Conservation (phyloP, 2,797 vertebrate genomes). For the Ceryle rudis region DNA sequence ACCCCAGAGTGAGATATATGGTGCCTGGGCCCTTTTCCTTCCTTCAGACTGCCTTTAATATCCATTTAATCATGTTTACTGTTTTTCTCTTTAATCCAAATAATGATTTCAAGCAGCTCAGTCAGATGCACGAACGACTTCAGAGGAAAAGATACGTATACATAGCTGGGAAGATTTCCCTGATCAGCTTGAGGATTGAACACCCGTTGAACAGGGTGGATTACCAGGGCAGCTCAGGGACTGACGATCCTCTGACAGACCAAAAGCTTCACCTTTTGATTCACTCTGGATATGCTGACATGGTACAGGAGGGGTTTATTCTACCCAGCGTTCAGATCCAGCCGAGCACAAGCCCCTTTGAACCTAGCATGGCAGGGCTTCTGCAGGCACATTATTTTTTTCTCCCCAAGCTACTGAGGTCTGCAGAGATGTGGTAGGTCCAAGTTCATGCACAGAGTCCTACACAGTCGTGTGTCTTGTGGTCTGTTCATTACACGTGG, state of each 20-base stretch:
- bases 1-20: background rate
- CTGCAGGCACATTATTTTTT: background rate
- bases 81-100: constrained; percentile 40
- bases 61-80: constrained; percentile 35
- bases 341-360: background rate
- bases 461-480: background rate
- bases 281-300: background rate
- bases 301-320: background rate
- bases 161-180: background rate
- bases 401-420: background rate
- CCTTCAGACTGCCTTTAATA: constrained; percentile 40
- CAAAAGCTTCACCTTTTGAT: background rate
- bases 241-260: background rate
- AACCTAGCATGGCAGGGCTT: background rate
- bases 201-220: background rate
- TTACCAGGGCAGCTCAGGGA: background rate
- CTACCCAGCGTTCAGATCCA: background rate
- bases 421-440: background rate
- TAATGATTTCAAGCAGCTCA: constrained; percentile 38
- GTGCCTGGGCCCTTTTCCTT: constrained; percentile 17
- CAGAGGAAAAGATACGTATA: background rate
- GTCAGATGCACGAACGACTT: background rate
- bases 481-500: background rate
- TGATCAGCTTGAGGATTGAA: background rate
- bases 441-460: background rate